phyloP scores from a whole-genome alignment of 2,797 vertebrate species.

The Acridotheres tristis region DNA sequence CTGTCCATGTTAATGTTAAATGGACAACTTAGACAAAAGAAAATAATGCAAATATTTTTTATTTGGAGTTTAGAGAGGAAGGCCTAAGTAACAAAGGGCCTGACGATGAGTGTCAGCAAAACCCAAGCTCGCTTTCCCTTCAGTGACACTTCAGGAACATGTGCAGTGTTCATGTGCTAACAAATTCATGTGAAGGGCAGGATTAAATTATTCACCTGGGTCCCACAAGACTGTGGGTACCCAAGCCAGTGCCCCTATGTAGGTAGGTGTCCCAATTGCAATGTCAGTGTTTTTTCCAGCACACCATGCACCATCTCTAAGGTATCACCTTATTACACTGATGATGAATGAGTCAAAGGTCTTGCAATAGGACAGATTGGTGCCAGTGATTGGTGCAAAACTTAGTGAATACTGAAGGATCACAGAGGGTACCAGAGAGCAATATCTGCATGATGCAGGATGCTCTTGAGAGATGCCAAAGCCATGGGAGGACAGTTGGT shows the following conservation, averaged over 20 bases:
- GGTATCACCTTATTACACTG: background rate
- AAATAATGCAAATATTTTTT: background rate
- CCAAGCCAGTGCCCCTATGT: fast-evolving
- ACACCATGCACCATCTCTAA: background rate
- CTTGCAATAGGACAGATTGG: background rate
- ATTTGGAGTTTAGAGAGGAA: background rate
- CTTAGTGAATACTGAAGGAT: background rate
- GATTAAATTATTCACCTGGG: background rate
- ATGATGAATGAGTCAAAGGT: background rate
- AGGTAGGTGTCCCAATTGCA: background rate
- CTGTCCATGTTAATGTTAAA: background rate
- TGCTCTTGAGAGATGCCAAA: background rate
- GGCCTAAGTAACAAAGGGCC: background rate
- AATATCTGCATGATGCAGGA: background rate
- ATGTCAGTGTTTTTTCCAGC: background rate
- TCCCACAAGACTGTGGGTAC: background rate
- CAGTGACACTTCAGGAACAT: background rate
- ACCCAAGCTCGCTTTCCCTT: background rate
- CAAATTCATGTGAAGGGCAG: background rate
- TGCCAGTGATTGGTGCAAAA: background rate
- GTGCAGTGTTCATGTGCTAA: background rate
- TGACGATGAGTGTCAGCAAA: fast-evolving
- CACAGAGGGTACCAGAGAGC: background rate
- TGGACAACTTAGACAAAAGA: background rate
- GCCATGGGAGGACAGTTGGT: background rate